Base-by-base conservation (phyloP, 2,888 invertebrate species). In the Mystacides longicornis region DNA sequence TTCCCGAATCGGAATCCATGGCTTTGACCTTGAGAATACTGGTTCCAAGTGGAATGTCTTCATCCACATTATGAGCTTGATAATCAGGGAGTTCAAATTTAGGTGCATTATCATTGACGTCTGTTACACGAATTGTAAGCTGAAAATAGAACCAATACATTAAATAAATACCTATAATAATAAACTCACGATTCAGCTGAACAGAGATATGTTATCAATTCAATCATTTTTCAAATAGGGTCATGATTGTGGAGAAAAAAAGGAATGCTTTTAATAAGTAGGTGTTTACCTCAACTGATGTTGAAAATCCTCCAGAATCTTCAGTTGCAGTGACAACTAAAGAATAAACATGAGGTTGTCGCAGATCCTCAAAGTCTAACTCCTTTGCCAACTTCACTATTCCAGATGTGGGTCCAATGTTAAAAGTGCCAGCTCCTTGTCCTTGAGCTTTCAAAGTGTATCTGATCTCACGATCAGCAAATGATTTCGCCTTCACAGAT, bases 91-190 rank as follows among this genome's bases (percentile, higher is more conserved):
- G 74, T 73, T 96, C 95, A 67, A 93, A 96, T 71, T 93, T 92
- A 0, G 97, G 97, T 7, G 93, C 91, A 72, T 98, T 97, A 75
- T 98, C 98, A 70, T 99, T 99, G 45, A 95, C 92, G 71, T 98
- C 98, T 4, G 91, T 91, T 46, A 99, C 94, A 61, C 92, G 85
- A 62, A 95, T 93, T 2, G 93, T 94, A 48, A 94, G 72, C 93
- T 93, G 77, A 42, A 81, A 57, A 21, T 19, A 22, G 19, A 55
- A 51, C 11, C 20, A 51, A 19, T 19, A 20, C 4, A 19, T 45
- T 7, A 37, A n/a, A n/a, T n/a, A n/a, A n/a, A n/a, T n/a, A n/a
- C n/a, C n/a, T n/a, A n/a, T n/a, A n/a, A n/a, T n/a, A n/a, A n/a
- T n/a, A n/a, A n/a, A n/a, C n/a, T n/a, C n/a, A n/a, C n/a, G n/a